phyloP scores from a whole-genome alignment of 2,888 invertebrate genomes.

The Encarsia formosa region DNA sequence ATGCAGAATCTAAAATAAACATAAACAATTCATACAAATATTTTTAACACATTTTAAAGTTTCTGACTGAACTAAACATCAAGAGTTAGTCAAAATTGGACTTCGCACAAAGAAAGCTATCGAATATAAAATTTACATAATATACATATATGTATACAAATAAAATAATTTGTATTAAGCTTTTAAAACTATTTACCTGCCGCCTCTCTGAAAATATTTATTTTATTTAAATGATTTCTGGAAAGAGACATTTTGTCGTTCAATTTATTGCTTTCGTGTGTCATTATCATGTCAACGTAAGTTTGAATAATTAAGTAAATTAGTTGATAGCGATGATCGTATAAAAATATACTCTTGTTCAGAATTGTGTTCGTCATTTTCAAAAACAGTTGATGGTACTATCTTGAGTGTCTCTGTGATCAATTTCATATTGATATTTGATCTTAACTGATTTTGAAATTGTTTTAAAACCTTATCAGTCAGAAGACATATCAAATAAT shows the following conservation, averaged over 20 bases:
- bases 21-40: too few species aligned
- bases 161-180: too few species aligned
- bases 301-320: not conserved
- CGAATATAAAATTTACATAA: too few species aligned
- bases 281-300: not conserved
- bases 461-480: conserved; percentile 17
- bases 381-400: conserved; percentile 9
- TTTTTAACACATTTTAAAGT: too few species aligned
- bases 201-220: not conserved
- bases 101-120: too few species aligned
- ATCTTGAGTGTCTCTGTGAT: conserved; percentile 15
- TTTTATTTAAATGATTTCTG: not conserved
- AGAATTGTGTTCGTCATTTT: not conserved
- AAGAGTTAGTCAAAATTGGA: too few species aligned
- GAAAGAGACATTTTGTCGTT: not conserved
- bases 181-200: too few species aligned
- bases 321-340: conserved; percentile 3
- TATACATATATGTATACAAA: too few species aligned
- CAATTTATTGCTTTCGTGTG: not conserved
- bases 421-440: conserved; percentile 15
- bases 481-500: conserved; percentile 16
- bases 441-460: not conserved
- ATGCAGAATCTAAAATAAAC: too few species aligned
- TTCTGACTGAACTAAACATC: too few species aligned
- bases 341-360: conserved; percentile 1